Conservation (phyloP, 2,888 invertebrate genomes). For the Cerastis rubricosa region DNA sequence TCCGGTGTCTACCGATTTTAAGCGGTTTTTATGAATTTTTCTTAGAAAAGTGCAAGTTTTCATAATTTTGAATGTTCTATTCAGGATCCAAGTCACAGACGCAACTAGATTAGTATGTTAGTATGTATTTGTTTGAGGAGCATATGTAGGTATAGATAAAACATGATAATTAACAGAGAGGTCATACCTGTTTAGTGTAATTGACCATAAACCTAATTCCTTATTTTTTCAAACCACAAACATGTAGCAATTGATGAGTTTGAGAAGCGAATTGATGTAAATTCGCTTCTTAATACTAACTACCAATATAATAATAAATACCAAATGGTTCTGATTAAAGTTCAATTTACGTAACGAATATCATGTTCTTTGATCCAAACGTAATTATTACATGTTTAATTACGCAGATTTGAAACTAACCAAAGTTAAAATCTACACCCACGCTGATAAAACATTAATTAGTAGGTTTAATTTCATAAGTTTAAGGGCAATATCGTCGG, state of each 20-base stretch:
- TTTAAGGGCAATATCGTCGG: constrained; percentile 7
- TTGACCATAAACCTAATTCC: background rate
- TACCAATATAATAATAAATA: background rate
- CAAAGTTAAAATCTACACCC: constrained; percentile 11
- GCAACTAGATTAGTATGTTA: background rate
- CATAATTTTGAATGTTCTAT: background rate
- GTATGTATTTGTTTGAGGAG: background rate
- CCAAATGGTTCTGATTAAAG: constrained; percentile 11
- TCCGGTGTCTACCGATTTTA: too few relatives aligned
- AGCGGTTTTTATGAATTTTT: too few relatives aligned
- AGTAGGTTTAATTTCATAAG: background rate
- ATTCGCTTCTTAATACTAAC: background rate
- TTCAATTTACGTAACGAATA: constrained; percentile 17
- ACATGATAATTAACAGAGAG: background rate
- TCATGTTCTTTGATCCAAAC: constrained; percentile 20
- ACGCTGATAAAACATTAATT: constrained; percentile 29
- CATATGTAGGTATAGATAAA: background rate
- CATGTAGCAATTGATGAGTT: background rate
- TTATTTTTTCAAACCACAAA: background rate
- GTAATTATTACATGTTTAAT: constrained; percentile 29
- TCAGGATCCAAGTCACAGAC: background rate
- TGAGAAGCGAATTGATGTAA: background rate
- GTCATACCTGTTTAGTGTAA: background rate
- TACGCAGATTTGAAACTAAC: constrained; percentile 2
- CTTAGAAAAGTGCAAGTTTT: background rate